Evolutionary conservation across 2,888 invertebrate species (phyloP), one percentile per base, ranked within the genome.

Genomic region (Ectemnius continuus): DNA sequence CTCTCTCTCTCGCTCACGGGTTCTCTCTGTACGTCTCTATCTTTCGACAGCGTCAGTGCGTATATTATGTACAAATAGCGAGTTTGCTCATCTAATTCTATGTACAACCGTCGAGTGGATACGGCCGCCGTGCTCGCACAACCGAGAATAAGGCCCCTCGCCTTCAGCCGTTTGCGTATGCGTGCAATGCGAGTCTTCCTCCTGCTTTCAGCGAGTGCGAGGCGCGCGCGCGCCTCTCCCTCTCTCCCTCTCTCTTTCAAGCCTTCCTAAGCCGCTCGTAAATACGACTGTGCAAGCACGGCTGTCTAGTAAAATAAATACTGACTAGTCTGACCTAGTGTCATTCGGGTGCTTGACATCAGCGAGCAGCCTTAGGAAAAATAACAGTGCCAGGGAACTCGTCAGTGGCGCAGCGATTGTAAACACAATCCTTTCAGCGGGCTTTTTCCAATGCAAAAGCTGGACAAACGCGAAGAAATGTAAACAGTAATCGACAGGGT

Each of bases 271-370:
- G 14, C 64, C 57, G 46, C 56, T 63, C 57, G 69, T 62, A 59
- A 73, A 61, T 46, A 69, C 61, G 73, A 75, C 78, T 81, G 83
- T 76, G 78, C 79, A 68, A 78, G 81, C 82, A 83, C 82, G 83
- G 78, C 72, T 52, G 73, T 70, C 79, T 80, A 80, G 80, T 78
- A 83, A 85, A 86, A 86, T 86, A 86, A 88, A 87, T 88, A 87
- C 86, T 88, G 88, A 88, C 88, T 88, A 88, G 88, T 85, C 81
- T 80, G 77, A 70, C 76, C 77, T 74, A 76, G 77, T 79, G 82
- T 72, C 82, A 36, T 79, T 73, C 61, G 71, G 61, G 76, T 71
- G 48, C 60, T 63, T 68, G 28, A 28, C 59, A 61, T 60, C 60
- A 28, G 73, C 79, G 81, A 75, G 69, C 69, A 36, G 36, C 36